These are phyloP conservation scores for Opisthograptis luteolata DNA, from an alignment of 2,888 invertebrate genomes.

Conservation along the genomic window DNA sequence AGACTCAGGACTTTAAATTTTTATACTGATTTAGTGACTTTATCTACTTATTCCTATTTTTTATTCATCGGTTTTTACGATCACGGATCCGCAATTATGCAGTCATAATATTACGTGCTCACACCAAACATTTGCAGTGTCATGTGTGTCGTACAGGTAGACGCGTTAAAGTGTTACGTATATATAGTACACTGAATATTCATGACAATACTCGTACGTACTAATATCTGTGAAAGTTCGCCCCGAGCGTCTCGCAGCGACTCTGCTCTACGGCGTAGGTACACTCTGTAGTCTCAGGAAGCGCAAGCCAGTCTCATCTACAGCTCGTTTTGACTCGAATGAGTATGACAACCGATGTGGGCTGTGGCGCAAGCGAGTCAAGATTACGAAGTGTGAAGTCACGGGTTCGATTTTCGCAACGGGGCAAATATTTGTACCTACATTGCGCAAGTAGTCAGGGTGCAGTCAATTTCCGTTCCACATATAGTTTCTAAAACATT, in stretches of 20 bases:
- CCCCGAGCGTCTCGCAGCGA: conserved; percentile 26
- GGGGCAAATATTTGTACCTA: too few species aligned
- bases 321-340: conserved; percentile 16
- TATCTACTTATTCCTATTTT: neutral
- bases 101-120: too few species aligned
- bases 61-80: neutral
- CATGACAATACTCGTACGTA: conserved; percentile 45
- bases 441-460: too few species aligned
- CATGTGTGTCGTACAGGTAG: neutral
- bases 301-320: conserved; percentile 1
- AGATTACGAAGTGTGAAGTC: too few species aligned
- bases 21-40: too few species aligned
- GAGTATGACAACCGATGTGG: conserved; percentile 2
- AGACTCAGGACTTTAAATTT: too few species aligned
- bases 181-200: conserved; percentile 39
- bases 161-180: neutral
- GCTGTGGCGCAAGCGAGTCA: too few species aligned
- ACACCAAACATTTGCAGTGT: neutral
- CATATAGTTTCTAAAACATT: too few species aligned
- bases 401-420: too few species aligned
- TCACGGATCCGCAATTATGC: neutral
- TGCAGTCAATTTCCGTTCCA: too few species aligned
- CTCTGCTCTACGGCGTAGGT: too few species aligned
- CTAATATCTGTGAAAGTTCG: conserved; percentile 58
- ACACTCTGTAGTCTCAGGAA: neutral